Percentiles rank a stretch among this genome's conserved stretches.
phyloP scores from a whole-genome alignment of 2,797 vertebrate species.

The Phaenicophaeus curvirostris region DNA sequence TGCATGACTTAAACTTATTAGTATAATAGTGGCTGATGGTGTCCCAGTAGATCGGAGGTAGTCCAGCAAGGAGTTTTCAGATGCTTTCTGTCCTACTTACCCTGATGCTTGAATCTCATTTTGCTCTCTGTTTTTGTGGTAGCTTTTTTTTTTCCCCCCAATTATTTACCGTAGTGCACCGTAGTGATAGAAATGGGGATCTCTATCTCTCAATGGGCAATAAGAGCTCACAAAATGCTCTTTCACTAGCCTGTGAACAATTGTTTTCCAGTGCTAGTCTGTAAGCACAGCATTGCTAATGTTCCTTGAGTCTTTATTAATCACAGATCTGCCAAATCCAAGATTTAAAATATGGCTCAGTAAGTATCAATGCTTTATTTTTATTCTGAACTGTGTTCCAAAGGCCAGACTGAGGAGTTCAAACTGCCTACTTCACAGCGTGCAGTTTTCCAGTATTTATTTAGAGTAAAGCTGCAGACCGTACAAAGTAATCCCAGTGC shows the following conservation, averaged over 20 bases:
- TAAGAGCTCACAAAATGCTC: background rate
- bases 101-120: background rate
- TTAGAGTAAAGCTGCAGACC: background rate
- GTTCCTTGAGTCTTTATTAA: background rate
- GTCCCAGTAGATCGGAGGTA: background rate
- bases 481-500: conserved; percentile 8
- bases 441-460: background rate
- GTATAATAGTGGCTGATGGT: background rate
- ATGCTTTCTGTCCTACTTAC: background rate
- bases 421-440: background rate
- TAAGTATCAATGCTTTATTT: background rate
- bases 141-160: background rate
- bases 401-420: conserved; percentile 7
- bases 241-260: background rate
- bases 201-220: background rate
- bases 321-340: background rate
- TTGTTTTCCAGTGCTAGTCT: background rate
- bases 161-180: background rate
- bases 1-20: background rate
- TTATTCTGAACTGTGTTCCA: background rate
- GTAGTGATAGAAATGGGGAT: background rate
- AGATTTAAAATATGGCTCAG: background rate
- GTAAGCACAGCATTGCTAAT: background rate
- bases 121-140: background rate
- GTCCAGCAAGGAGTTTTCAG: background rate